Evolutionary conservation across 2,797 vertebrate species (phyloP).

Genomic region (Microctenopoma steveboyesi): DNA sequence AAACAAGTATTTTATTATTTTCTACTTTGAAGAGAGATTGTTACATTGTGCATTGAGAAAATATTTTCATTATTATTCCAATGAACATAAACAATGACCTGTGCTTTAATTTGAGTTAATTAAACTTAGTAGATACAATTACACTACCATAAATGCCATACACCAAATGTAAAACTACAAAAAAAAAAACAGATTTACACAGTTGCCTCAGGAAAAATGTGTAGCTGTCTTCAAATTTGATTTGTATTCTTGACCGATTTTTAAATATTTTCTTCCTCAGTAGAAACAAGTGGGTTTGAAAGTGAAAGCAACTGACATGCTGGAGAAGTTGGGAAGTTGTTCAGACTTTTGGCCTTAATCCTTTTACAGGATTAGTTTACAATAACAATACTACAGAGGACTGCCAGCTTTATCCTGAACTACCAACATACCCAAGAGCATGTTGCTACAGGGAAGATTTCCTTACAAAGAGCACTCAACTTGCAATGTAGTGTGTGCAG

Average conservation of each 20-base stretch:
- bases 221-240: neutral
- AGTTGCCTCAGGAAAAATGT: too few relatives aligned
- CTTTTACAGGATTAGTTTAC: neutral
- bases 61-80: neutral
- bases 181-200: too few relatives aligned
- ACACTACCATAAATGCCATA: too few relatives aligned
- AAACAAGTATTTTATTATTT: conserved; percentile 1
- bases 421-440: neutral
- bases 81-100: neutral
- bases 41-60: too few relatives aligned
- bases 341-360: neutral
- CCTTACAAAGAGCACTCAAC: neutral
- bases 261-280: neutral
- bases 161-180: too few relatives aligned
- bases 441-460: conserved; percentile 14
- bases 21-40: neutral
- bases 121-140: too few relatives aligned
- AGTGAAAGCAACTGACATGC: neutral
- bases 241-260: neutral
- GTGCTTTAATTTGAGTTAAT: conserved; percentile 1
- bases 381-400: neutral
- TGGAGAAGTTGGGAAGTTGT: neutral
- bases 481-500: neutral
- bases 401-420: conserved; percentile 7
- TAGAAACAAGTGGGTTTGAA: neutral